These are phyloP conservation scores for Oreochromis aureus DNA, from an alignment of 2,113 vertebrate genomes.

Conservation along the genomic window DNA sequence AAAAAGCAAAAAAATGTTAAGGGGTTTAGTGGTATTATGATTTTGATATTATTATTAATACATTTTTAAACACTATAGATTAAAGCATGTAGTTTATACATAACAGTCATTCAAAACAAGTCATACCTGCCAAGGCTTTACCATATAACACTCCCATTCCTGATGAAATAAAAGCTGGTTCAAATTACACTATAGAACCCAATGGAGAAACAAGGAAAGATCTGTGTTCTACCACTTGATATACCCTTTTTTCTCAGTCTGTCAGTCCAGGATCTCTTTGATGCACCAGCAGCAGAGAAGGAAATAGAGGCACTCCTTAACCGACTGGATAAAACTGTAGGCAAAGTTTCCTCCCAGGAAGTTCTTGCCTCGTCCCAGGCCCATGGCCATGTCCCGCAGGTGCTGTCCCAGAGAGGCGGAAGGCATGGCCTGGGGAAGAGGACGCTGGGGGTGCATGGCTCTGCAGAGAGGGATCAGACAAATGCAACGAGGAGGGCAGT, in stretches of 20 bases:
- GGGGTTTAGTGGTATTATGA: neutral
- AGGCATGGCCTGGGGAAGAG: slow-evolving; percentile 53
- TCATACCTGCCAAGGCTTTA: slow-evolving; percentile 33
- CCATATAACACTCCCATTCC: slow-evolving; percentile 15
- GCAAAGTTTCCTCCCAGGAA: slow-evolving; percentile 65
- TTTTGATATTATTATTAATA: neutral
- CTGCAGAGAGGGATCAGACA: neutral
- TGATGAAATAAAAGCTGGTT: slow-evolving; percentile 18
- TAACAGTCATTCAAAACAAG: neutral
- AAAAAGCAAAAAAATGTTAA: neutral
- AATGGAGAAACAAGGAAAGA: neutral
- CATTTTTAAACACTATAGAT: neutral
- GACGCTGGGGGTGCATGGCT: slow-evolving; percentile 68
- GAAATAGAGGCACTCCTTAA: slow-evolving; percentile 79
- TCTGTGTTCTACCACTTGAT: slow-evolving; percentile 1
- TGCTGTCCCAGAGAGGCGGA: slow-evolving; percentile 50
- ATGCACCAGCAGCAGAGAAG: slow-evolving; percentile 93
- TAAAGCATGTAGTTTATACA: neutral
- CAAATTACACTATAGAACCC: slow-evolving; percentile 5
- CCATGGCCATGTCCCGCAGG: slow-evolving; percentile 49
- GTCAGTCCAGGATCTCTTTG: slow-evolving; percentile 84
- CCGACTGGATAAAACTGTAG: slow-evolving; percentile 67
- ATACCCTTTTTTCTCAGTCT: neutral
- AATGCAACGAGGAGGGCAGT: neutral
- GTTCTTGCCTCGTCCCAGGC: slow-evolving; percentile 48